Percentiles rank a stretch among this genome's conserved stretches.
phyloP scores from a whole-genome alignment of 92 coral and sea anemone genomes.

The Porites rus region DNA sequence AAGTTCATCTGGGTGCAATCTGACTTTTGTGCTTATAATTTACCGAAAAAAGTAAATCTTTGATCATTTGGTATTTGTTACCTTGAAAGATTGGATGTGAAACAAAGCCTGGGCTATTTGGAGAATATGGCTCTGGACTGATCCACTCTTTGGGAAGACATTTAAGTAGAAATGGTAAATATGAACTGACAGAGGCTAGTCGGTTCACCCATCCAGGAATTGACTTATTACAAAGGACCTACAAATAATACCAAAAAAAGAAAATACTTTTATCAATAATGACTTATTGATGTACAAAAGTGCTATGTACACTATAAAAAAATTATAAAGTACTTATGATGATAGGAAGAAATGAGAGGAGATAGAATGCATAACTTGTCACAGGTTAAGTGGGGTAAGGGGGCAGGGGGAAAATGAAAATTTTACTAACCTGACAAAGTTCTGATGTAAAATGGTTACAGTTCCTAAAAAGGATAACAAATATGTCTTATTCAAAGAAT shows the following conservation, averaged over 20 bases:
- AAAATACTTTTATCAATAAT: not conserved
- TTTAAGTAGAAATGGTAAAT: slow-evolving; percentile 88
- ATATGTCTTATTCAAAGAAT: no score
- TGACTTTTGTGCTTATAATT: not conserved
- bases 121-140: slow-evolving; percentile 87
- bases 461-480: slow-evolving; percentile 61
- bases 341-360: no score
- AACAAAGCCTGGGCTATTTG: slow-evolving; percentile 61
- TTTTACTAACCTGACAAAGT: slow-evolving; percentile 81
- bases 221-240: slow-evolving; percentile 90
- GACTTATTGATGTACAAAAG: not conserved
- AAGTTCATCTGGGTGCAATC: not conserved
- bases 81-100: slow-evolving; percentile 69
- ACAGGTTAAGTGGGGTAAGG: no score
- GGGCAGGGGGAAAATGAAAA: not conserved
- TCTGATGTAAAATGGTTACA: slow-evolving; percentile 97
- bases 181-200: slow-evolving; percentile 91
- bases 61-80: slow-evolving; percentile 4
- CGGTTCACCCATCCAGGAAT: slow-evolving; percentile 98
- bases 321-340: no score
- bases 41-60: not conserved
- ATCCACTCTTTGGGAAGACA: slow-evolving; percentile 98
- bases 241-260: not conserved
- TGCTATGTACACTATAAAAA: no score
- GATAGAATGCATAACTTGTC: no score